Conservation (phyloP, 2,888 invertebrate genomes). For the Trissolcus japonicus region DNA sequence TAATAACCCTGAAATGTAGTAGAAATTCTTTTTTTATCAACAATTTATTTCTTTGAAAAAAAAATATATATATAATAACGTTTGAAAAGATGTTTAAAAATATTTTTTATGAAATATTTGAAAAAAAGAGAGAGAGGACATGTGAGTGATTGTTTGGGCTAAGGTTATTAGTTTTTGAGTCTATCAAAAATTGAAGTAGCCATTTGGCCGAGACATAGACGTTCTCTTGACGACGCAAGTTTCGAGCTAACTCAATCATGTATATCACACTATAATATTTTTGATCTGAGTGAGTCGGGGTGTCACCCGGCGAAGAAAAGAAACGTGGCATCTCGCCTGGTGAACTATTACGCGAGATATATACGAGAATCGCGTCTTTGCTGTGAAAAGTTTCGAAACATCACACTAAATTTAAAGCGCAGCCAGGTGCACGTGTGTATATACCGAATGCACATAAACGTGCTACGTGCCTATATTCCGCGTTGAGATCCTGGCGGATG, state of each 20-base stretch:
- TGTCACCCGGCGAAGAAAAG: slow-evolving; percentile 23
- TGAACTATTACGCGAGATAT: slow-evolving; percentile 21
- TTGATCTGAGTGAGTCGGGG: slow-evolving; percentile 24
- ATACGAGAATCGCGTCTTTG: slow-evolving; percentile 41
- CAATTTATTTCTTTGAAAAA: too few species aligned
- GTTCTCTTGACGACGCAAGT: slow-evolving; percentile 27
- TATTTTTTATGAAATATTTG: too few species aligned
- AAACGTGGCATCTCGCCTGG: slow-evolving; percentile 1
- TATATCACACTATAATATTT: slow-evolving; percentile 41
- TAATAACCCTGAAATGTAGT: too few species aligned
- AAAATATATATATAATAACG: too few species aligned
- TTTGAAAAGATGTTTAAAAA: too few species aligned
- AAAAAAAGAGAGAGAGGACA: not conserved
- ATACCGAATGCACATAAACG: slow-evolving; percentile 27
- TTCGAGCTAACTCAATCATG: slow-evolving; percentile 43
- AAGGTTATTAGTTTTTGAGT: slow-evolving; percentile 1
- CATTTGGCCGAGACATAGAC: slow-evolving; percentile 10
- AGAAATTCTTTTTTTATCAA: too few species aligned
- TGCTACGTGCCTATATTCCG: slow-evolving; percentile 48
- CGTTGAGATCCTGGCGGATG: slow-evolving; percentile 57
- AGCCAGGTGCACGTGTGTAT: slow-evolving; percentile 45
- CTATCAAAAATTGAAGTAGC: slow-evolving; percentile 28
- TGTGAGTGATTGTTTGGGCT: not conserved
- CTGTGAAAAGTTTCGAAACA: slow-evolving; percentile 54
- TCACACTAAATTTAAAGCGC: slow-evolving; percentile 58